Percentiles rank a stretch among this genome's conserved stretches.
phyloP scores from a whole-genome alignment of 2,888 invertebrate genomes.

The Tiliacea aurago region DNA sequence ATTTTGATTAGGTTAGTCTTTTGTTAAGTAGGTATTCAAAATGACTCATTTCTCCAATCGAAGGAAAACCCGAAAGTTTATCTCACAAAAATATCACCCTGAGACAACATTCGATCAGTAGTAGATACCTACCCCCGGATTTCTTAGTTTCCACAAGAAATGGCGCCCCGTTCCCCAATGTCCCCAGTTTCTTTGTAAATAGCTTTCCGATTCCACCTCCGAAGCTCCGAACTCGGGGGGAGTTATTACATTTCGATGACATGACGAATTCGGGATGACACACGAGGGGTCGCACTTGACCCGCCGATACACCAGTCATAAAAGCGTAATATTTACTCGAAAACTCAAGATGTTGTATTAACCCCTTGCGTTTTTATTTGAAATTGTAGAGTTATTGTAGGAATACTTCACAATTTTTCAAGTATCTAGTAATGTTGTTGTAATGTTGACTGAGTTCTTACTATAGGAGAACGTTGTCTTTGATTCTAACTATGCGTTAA shows the following conservation, averaged over 20 bases:
- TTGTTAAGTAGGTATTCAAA: no score
- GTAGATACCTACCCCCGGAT: slow-evolving; percentile 71
- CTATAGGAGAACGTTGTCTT: neutral
- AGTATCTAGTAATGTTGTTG: no score
- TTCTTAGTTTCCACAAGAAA: slow-evolving; percentile 77
- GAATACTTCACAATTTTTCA: neutral
- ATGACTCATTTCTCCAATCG: neutral
- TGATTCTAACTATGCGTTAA: neutral
- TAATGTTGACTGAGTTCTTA: neutral
- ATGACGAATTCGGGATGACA: slow-evolving; percentile 86
- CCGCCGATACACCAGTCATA: slow-evolving; percentile 65
- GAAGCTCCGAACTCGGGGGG: slow-evolving; percentile 72
- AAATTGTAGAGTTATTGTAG: neutral
- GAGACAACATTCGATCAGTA: slow-evolving; percentile 67
- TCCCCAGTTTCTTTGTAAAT: slow-evolving; percentile 84
- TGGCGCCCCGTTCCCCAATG: slow-evolving; percentile 70
- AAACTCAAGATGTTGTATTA: slow-evolving; percentile 55
- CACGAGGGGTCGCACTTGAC: slow-evolving; percentile 78
- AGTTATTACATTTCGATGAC: slow-evolving; percentile 90
- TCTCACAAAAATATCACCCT: slow-evolving; percentile 36
- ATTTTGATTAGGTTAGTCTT: no score
- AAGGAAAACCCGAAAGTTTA: slow-evolving; percentile 21
- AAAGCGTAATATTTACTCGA: slow-evolving; percentile 61
- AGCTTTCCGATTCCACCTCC: slow-evolving; percentile 79
- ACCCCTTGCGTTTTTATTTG: slow-evolving; percentile 50